A percentile compares a stretch with the other conserved stretches of the same genome.
These are phyloP conservation scores for Oreochromis niloticus DNA, from an alignment of 2,113 vertebrate genomes.

Conservation along the genomic window DNA sequence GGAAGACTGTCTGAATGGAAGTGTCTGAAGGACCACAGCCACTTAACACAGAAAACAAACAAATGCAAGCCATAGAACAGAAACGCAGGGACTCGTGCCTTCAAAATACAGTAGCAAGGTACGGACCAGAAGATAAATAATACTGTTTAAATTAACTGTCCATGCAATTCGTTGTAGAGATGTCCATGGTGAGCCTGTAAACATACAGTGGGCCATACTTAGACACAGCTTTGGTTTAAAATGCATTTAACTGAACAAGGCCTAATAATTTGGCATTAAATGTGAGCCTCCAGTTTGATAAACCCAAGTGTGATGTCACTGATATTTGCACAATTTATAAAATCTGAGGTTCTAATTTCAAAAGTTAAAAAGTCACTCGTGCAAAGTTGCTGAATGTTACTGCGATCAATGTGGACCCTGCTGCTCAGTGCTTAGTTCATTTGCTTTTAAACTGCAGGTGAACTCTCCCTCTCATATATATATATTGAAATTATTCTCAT, in stretches of 20 bases:
- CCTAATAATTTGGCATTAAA: neutral
- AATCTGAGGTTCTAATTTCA: neutral
- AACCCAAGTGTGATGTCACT: neutral
- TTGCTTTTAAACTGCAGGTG: conserved; percentile 1
- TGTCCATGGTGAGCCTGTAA: neutral
- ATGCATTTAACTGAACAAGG: neutral
- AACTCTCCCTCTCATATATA: conserved; percentile 27
- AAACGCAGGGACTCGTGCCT: neutral
- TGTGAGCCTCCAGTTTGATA: neutral
- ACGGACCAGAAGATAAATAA: neutral
- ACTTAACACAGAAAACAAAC: neutral
- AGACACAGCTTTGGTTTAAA: neutral
- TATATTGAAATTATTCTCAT: conserved; percentile 47
- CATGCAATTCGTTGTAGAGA: neutral
- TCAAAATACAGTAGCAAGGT: neutral
- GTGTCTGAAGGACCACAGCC: neutral
- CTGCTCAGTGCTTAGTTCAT: neutral
- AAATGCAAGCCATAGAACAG: neutral
- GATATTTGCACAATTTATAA: neutral
- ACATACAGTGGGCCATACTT: neutral
- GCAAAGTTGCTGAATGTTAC: neutral
- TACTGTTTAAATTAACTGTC: neutral
- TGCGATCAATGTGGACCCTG: neutral
- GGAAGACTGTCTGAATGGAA: neutral
- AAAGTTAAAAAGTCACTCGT: neutral